Base-by-base conservation (phyloP, 2,797 vertebrate genomes). In the Gymnoscopelus braueri region DNA sequence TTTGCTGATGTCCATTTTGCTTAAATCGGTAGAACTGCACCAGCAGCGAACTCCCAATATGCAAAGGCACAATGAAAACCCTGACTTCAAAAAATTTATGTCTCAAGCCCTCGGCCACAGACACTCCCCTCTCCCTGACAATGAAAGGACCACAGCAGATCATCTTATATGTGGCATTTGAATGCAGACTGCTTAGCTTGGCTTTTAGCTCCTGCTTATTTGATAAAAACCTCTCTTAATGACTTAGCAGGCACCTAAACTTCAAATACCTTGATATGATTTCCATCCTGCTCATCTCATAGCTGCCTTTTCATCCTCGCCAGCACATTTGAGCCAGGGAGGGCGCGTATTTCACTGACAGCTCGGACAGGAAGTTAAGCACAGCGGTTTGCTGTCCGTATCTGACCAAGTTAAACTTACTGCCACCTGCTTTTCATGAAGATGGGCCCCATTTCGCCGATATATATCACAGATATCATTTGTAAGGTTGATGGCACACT, bases 61-160 rank as follows among this genome's bases (percentile, higher is more conserved):
- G 90, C 87, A 91, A 87, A 90, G 78, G 72, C 83, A 94, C 92
- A 95, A 94, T 90, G 83, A 92, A 94, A 94, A 84, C 70, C 92
- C 94, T 93, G 93, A 94, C 89, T 92, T 92, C 75, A 78, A 87
- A 14, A 79, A 85, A 93, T 90, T 87, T 79, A 84, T 88, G 92
- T 88, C 88, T 86, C 86, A 84, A 91, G 90, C 90, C 89, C 71
- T 84, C 65, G 85, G 84, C 88, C 84, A 74, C 89, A 77, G 80
- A 71, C 73, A 71, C 71, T 49, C 69, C 61, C 74, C 78, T 67
- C 59, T 81, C 74, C 74, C 67, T 71, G 78, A 88, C 88, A 87
- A 90, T 90, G 91, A 91, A 91, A 80, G 89, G 90, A 90, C 86
- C 83, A 82, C 84, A 68, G 87, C 89, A 86, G 91, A 94, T 92